A percentile compares a stretch with the other conserved stretches of the same genome.
Evolutionary conservation across 2,797 vertebrate genomes (phyloP).

Genomic region (Arctocebus calabarensis): DNA sequence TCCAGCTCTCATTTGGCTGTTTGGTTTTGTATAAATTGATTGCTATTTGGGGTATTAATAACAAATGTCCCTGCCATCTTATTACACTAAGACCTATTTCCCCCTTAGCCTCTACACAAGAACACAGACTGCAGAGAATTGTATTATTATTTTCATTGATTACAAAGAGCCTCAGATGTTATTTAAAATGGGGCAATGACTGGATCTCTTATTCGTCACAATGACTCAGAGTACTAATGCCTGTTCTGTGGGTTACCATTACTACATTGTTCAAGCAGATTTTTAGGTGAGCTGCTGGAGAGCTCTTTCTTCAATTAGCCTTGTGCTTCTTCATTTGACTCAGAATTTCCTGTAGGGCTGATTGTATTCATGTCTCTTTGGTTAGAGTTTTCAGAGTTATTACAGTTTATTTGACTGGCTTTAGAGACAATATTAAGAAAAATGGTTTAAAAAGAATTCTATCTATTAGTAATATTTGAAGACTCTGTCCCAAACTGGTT

Average conservation of each 20-base stretch:
- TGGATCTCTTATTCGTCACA: neutral
- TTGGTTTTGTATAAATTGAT: constrained; percentile 16
- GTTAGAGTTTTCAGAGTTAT: constrained; percentile 12
- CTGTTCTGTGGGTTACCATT: neutral
- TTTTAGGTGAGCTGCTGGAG: constrained; percentile 50
- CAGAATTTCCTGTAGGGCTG: neutral
- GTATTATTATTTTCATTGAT: constrained; percentile 27
- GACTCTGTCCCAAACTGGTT: neutral
- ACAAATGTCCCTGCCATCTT: neutral
- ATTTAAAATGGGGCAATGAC: constrained; percentile 28
- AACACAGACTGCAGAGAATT: neutral
- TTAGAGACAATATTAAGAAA: neutral
- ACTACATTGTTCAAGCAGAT: neutral
- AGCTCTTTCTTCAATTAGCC: neutral
- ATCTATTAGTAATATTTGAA: neutral
- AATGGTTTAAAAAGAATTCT: neutral
- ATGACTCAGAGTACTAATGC: neutral
- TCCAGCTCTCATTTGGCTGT: neutral
- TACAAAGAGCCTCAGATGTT: constrained; percentile 50
- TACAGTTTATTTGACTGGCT: constrained; percentile 11
- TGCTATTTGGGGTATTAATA: neutral
- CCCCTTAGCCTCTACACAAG: neutral
- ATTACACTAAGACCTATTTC: neutral
- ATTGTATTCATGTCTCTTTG: neutral
- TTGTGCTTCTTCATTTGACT: neutral